phyloP scores from a whole-genome alignment of 2,113 vertebrate species.

The Edolisoma coerulescens region DNA sequence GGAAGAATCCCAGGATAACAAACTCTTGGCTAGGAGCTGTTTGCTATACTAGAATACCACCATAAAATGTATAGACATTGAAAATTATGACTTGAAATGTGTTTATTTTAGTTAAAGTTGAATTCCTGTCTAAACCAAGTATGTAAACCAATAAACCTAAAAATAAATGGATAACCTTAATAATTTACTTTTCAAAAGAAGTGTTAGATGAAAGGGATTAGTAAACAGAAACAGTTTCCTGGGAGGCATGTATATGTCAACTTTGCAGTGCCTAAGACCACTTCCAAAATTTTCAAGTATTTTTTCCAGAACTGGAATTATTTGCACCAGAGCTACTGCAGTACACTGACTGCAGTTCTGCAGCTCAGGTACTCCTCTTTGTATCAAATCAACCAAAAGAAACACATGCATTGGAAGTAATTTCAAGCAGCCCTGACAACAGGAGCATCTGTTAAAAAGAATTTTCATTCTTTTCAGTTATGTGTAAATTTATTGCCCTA shows the following conservation, averaged over 20 bases:
- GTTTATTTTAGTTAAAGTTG: not conserved
- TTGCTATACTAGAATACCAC: not conserved
- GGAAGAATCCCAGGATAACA: not conserved
- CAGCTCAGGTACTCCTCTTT: not conserved
- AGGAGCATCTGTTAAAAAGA: not conserved
- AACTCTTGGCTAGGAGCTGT: not conserved
- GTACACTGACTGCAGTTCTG: not conserved
- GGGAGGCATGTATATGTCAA: not conserved
- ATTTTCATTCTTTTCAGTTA: not conserved
- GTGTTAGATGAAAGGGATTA: not conserved
- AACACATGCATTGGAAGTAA: not conserved
- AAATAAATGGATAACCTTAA: not conserved
- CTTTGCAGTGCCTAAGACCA: not conserved
- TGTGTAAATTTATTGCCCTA: not conserved
- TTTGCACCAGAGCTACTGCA: not conserved
- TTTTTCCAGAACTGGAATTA: not conserved
- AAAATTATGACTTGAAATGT: not conserved
- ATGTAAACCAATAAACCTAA: not conserved
- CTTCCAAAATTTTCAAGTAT: not conserved
- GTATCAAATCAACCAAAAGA: not conserved
- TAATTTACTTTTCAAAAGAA: not conserved
- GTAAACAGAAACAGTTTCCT: not conserved
- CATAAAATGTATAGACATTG: not conserved
- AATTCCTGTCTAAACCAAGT: not conserved
- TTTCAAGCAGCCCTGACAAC: not conserved